phyloP scores from a whole-genome alignment of 2,113 vertebrate species.

The Neopipo cinnamomea region DNA sequence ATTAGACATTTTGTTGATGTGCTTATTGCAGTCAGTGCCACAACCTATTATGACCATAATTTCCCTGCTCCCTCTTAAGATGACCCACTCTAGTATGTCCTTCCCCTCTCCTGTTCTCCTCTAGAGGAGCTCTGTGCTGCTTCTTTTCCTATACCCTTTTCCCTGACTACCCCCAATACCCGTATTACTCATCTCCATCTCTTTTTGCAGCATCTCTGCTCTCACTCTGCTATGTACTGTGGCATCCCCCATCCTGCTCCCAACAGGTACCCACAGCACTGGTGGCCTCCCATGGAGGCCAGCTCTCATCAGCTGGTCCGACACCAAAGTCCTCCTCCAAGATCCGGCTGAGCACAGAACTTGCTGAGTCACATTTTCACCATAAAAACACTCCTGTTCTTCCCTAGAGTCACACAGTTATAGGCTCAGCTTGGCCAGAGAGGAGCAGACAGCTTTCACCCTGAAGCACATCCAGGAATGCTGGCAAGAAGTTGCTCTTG shows the following conservation, averaged over 20 bases:
- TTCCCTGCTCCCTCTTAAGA: background rate
- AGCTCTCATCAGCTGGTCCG: background rate
- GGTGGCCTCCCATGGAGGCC: background rate
- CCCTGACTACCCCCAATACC: background rate
- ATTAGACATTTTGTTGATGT: background rate
- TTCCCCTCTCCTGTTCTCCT: background rate
- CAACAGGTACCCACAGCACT: background rate
- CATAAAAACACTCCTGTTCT: background rate
- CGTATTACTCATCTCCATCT: background rate
- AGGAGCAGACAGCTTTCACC: slow-evolving; percentile 32
- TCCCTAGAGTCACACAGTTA: background rate
- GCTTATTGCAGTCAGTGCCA: background rate
- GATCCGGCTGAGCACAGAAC: slow-evolving; percentile 20
- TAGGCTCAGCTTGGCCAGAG: slow-evolving; percentile 25
- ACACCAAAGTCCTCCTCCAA: background rate
- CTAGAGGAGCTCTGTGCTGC: background rate
- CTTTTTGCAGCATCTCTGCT: background rate
- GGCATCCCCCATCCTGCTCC: rapidly evolving
- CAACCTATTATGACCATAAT: background rate
- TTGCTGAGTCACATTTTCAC: slow-evolving; percentile 55
- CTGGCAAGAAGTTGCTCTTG: background rate
- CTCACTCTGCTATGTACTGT: background rate
- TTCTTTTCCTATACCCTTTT: background rate
- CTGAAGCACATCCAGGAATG: slow-evolving; percentile 43
- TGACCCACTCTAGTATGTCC: background rate